Base-by-base conservation (phyloP, 2,113 vertebrate genomes). In the Zeus faber region DNA sequence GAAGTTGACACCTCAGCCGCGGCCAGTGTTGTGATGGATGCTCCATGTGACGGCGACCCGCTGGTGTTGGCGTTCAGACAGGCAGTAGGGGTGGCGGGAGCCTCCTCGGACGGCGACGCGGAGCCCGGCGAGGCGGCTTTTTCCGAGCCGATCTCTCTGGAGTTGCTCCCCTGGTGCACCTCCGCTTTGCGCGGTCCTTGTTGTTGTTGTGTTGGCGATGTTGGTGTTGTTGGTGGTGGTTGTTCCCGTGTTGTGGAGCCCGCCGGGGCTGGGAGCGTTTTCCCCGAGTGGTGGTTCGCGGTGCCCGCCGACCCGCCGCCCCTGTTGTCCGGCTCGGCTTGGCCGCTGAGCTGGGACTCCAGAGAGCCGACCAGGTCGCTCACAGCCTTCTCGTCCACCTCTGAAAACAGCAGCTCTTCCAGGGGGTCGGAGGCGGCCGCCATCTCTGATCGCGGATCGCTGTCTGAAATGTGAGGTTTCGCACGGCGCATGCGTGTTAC, bases 321-420 rank as follows among this genome's bases (percentile, higher is more conserved):
- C 68, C 86, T 85, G 70, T 65, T 89, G 70, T 85, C 87, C 35
- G 81, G 71, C 39, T 20, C 77, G 79, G 75, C 77, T 83, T 63
- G 67, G 13, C 45, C 82, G 86, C 88, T 90, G 31, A 92, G 89
- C 84, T 93, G 90, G 49, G 91, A 92, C 85, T 93, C 92, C 79
- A 92, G 62, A 0, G 91, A 94, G 68, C 91, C 91, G 74, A 92
- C 91, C 33, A 94, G 81, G 71, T 92, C 91, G 77, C 91, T 94
- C 72, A 93, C 91, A 33, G 91, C 92, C 80, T 94, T 92, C 68
- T 93, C 92, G 69, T 93, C 92, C 89, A 93, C 91, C 89, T 92
- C 91, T 54, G 92, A 92, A 89, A 91, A 92, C 72, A 93, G 88
- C 91, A 93, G 91, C 84, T 94, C 92, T 90, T 92, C 92, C 89